phyloP scores from a whole-genome alignment of 2,888 invertebrate genomes.

The Dinocampus coccinellae region DNA sequence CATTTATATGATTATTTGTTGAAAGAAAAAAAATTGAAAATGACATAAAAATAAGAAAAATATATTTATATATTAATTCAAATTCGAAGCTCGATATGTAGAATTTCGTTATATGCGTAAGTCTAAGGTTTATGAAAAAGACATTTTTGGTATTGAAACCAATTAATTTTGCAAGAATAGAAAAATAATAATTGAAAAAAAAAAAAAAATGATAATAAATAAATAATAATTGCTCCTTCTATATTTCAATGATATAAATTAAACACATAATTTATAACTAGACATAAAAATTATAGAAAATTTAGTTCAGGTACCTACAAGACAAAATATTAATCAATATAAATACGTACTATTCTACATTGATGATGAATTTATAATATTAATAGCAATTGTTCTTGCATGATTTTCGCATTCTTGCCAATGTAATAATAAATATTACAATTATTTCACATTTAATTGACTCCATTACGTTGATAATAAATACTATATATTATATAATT shows the following conservation, averaged over 20 bases:
- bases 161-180: no score
- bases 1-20: background rate
- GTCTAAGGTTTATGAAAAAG: background rate
- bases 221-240: no score
- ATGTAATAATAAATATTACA: conserved; percentile 10
- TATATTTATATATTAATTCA: background rate
- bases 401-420: conserved; percentile 16
- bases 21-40: background rate
- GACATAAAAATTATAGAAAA: conserved; percentile 20
- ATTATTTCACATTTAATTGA: conserved; percentile 53
- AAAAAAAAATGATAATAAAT: no score
- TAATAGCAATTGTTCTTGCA: background rate
- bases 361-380: background rate
- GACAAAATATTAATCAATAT: conserved; percentile 26
- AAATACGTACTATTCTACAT: conserved; percentile 20
- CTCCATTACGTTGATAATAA: conserved; percentile 43
- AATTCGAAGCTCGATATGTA: background rate
- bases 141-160: no score
- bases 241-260: no score
- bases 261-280: no score
- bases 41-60: background rate
- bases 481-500: no score
- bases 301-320: conserved; percentile 50
- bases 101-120: background rate
- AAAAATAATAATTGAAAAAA: no score